Evolutionary conservation across 2,113 vertebrate species (phyloP), one percentile per base, ranked within the genome.

Genomic region (Sander lucioperca): DNA sequence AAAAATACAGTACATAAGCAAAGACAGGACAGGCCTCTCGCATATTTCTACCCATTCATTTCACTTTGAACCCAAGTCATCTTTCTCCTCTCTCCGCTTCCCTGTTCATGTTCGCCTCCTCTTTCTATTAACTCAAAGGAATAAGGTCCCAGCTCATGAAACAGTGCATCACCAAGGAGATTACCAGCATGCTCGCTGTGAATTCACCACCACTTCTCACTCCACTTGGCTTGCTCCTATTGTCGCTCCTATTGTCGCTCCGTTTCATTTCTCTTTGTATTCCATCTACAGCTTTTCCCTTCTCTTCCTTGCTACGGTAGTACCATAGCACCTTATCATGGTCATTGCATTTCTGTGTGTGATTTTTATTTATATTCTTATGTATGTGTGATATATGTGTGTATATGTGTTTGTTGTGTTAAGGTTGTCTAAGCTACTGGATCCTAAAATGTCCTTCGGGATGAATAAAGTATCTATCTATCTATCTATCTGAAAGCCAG

Each of bases 201-300:
- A 70, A 71, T 72, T 54, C 30, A 5, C 19, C 56, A 19, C 27
- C 53, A 43, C n/a, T 50, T 39, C 66, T 45, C 23, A 45, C 82
- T 79, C 45, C 64, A 5, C 54, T 54, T 36, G 48, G n/a, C 48
- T 57, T 27, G 11, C 45, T 77, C 53, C 66, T 27, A 48, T 70
- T 70, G 56, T 19, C 9, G 11, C 45, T 77, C 53, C 66, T 27
- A 48, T 70, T 70, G 56, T 19, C 9, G 1, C 9, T 61, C 33
- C 12, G 15, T 72, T 58, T 68, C 27, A 39, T 51, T 68, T n/a
- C 64, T 70, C 72, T 33, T 56, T 62, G 15, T 64, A 21, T 80
- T 66, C 63, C 71, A 61, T 23, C 45, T 15, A 14, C 23, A 58
- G 33, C 39, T 59, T 47, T 53, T 27, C 58, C 12, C 19, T 15